Conservation (phyloP, 2,888 invertebrate species). For the Brachylomia viminalis region DNA sequence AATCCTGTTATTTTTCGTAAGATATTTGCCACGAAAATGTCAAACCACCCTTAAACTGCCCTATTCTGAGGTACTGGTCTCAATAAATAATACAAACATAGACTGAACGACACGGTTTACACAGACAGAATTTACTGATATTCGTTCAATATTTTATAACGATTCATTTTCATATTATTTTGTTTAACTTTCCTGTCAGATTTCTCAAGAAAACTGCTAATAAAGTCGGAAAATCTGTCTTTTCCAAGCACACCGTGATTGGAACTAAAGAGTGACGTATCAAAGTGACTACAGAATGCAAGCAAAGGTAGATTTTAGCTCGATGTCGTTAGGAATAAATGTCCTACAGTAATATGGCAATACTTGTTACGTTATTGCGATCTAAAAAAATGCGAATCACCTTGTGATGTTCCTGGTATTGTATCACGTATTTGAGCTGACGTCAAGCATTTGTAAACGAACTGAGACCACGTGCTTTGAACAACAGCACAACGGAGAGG, state of each 20-base stretch:
- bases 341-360: not conserved
- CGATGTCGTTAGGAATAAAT: not conserved
- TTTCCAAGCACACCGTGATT: not conserved
- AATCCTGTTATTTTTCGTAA: too few species aligned
- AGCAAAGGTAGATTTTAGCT: not conserved
- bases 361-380: not conserved
- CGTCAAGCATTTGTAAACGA: not conserved
- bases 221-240: not conserved
- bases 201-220: not conserved
- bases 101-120: too few species aligned
- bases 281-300: not conserved
- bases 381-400: not conserved
- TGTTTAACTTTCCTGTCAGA: not conserved
- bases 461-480: not conserved
- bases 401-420: not conserved
- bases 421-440: constrained; percentile 4
- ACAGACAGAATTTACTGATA: too few species aligned
- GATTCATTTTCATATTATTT: too few species aligned
- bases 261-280: not conserved
- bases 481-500: too few species aligned
- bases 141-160: too few species aligned
- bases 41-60: too few species aligned
- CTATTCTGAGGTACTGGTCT: too few species aligned
- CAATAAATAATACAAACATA: too few species aligned
- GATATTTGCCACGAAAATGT: too few species aligned